Evolutionary conservation across 2,888 invertebrate species (phyloP), one percentile per base, ranked within the genome.

Genomic region (Brachypalpus laphriformis): DNA sequence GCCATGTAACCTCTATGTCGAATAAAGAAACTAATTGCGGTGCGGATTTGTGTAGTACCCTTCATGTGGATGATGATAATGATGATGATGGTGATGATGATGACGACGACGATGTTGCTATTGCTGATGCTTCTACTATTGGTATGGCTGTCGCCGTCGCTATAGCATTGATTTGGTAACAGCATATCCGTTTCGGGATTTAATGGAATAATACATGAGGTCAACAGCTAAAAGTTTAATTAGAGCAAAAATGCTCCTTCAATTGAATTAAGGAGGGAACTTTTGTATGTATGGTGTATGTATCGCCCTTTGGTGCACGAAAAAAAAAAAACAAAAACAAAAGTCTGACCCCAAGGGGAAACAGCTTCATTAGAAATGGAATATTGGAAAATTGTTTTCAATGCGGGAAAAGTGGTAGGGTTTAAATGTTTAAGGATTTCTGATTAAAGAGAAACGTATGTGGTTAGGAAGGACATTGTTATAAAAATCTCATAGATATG

Each of bases 21-120:
- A 74, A 63, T 45, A 74, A 74, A 54, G 74, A 65, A 76, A 59
- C 76, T 76, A 76, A 76, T 57, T 76, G 76, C 76, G 76, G 76
- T 66, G 28, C 51, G 49, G 59, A 68, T 76, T 66, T 59, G 76
- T 66, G 59, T 51, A 42, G 49, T 59, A 68, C 14, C 40, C 49
- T 28, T 25, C 63, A 45, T 45, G 42, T 65, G 25, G 22, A 25
- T 14, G 54, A 45, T n/a, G 25, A 54, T 16, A 42, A 31, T 25
- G 47, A 8, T 31, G 31, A 28, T 4, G n/a, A 51, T 20, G 25
- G 34, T 5, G 20, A 59, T 25, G 54, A 72, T 37, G 51, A 75
- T 11, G 37, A 34, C 2, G 20, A 49, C 25, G 63, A 63, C 40
- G 42, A 66, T 49, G 49, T 31, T 37, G 34, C 22, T 37, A 34